These are phyloP conservation scores for Panonychus citri DNA, from an alignment of 1,140 invertebrate species.

Conservation along the genomic window DNA sequence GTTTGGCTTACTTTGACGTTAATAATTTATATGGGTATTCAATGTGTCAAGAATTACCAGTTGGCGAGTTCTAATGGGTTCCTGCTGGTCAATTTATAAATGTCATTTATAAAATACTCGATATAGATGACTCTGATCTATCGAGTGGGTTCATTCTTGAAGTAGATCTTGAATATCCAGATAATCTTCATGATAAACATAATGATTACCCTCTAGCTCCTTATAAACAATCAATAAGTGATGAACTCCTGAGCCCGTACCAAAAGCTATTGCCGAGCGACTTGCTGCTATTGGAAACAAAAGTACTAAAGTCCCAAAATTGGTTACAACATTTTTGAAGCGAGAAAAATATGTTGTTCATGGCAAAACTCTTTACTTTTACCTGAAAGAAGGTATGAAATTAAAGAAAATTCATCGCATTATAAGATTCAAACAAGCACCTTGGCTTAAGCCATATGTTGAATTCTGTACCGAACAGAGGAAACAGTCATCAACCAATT, in stretches of 20 bases:
- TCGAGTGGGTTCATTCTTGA: constrained; percentile 15
- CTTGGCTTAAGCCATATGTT: constrained; percentile 25
- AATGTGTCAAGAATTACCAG: no score
- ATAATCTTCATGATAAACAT: constrained; percentile 15
- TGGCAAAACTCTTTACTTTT: constrained; percentile 27
- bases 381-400: constrained; percentile 15
- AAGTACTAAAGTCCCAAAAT: not conserved
- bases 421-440: constrained; percentile 25
- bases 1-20: constrained; percentile 14
- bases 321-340: constrained; percentile 4
- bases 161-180: constrained; percentile 12
- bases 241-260: not conserved
- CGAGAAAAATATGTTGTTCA: constrained; percentile 26
- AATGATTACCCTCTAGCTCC: constrained; percentile 23
- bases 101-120: not conserved
- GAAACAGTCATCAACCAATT: constrained; percentile 15
- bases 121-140: not conserved
- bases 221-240: constrained; percentile 9
- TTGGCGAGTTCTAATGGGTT: no score
- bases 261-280: not conserved
- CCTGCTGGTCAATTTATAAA: no score
- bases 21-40: no score
- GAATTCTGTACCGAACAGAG: constrained; percentile 22
- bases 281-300: not conserved
- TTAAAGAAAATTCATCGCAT: constrained; percentile 25